These are phyloP conservation scores for Scrobipalpa costella DNA, from an alignment of 2,888 invertebrate genomes.

Conservation along the genomic window DNA sequence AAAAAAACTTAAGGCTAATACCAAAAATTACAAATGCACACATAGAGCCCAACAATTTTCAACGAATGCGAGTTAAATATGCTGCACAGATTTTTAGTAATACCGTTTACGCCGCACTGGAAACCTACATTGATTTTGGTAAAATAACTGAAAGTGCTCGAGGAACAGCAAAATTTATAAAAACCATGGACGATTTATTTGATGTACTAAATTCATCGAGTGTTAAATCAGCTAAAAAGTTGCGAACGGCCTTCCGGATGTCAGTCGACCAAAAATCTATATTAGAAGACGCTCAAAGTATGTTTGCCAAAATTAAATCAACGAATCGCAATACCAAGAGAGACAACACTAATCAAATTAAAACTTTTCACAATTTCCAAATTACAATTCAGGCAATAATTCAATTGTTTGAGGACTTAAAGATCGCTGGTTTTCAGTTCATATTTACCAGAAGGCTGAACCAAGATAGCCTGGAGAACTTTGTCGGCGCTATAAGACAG, in stretches of 20 bases:
- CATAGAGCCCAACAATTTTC: constrained; percentile 34
- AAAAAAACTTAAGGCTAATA: constrained; percentile 30
- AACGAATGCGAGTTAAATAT: constrained; percentile 27
- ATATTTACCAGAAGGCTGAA: constrained; percentile 29
- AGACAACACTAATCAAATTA: constrained; percentile 26
- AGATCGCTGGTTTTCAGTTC: constrained; percentile 26
- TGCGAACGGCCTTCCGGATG: constrained; percentile 27
- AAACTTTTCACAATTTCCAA: constrained; percentile 30
- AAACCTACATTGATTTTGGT: constrained; percentile 27
- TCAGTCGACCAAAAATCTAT: constrained; percentile 24
- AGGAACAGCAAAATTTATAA: constrained; percentile 30
- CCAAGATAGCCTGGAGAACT: constrained; percentile 25
- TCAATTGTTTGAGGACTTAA: constrained; percentile 28
- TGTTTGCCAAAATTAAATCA: constrained; percentile 26
- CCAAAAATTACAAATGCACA: constrained; percentile 38
- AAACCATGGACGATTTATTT: constrained; percentile 31
- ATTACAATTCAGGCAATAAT: no score
- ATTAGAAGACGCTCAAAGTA: constrained; percentile 24
- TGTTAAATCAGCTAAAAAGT: constrained; percentile 27
- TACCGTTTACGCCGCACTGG: constrained; percentile 28
- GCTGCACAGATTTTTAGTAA: constrained; percentile 28
- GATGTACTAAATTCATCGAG: constrained; percentile 32
- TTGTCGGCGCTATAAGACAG: constrained; percentile 29
- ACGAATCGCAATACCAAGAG: constrained; percentile 24
- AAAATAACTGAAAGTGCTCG: constrained; percentile 30